These are phyloP conservation scores for Rhagoletis pomonella DNA, from an alignment of 1,140 invertebrate genomes.

Conservation along the genomic window DNA sequence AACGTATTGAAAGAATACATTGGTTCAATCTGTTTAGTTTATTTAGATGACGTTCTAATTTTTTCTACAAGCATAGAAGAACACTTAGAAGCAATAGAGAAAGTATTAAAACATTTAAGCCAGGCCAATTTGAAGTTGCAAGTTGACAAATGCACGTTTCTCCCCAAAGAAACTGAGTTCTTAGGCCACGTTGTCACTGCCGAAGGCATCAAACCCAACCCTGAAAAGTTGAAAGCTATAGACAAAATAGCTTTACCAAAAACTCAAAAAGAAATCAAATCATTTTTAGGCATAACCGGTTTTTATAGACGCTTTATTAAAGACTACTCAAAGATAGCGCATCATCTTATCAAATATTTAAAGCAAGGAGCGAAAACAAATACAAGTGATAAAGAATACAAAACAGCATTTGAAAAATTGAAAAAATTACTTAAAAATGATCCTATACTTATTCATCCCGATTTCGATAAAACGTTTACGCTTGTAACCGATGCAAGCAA, in stretches of 20 bases:
- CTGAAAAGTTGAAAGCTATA: constrained; percentile 60
- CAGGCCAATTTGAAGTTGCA: background rate
- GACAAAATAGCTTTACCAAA: constrained; percentile 56
- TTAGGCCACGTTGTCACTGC: constrained; percentile 55
- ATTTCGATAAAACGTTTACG: constrained; percentile 52
- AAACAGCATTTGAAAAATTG: constrained; percentile 54
- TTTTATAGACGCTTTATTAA: constrained; percentile 58
- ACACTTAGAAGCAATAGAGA: background rate
- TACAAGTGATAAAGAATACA: constrained; percentile 36
- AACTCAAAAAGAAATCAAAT: constrained; percentile 59
- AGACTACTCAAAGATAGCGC: constrained; percentile 58
- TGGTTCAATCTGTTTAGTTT: background rate
- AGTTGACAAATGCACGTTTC: background rate
- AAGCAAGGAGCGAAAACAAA: constrained; percentile 58
- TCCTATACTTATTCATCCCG: constrained; percentile 48
- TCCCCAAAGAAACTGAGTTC: constrained; percentile 37
- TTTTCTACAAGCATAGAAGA: background rate
- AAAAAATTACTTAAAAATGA: constrained; percentile 44
- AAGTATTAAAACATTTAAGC: constrained; percentile 6
- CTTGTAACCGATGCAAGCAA: constrained; percentile 60
- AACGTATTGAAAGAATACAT: constrained; percentile 9
- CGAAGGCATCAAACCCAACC: constrained; percentile 57
- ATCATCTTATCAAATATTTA: constrained; percentile 56
- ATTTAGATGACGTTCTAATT: constrained; percentile 12
- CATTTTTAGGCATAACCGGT: constrained; percentile 56